Conservation (phyloP, 1,140 invertebrate genomes). For the Homarus americanus region DNA sequence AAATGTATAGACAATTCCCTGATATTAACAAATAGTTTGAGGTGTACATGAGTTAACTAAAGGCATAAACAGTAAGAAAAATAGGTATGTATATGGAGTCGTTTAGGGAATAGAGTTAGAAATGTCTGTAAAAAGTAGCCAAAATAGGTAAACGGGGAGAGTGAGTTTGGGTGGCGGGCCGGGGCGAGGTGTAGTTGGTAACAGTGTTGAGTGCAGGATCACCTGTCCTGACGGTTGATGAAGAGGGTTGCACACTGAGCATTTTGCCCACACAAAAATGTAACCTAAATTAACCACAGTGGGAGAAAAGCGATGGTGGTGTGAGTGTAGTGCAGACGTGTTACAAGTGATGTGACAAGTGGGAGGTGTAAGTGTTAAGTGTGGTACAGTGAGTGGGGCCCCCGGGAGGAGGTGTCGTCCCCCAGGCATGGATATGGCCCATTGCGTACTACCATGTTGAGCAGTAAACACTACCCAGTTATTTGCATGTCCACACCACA, state of each 20-base stretch:
- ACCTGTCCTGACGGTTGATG: constrained; percentile 48
- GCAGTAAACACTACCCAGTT: constrained; percentile 36
- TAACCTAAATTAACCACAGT: constrained; percentile 5
- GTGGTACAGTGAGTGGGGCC: neutral
- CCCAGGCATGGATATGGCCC: constrained; percentile 37
- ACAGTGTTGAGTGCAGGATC: constrained; percentile 32
- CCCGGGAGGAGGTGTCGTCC: too few relatives aligned
- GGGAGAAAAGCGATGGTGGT: neutral
- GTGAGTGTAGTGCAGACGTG: neutral
- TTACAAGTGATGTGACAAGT: constrained; percentile 11
- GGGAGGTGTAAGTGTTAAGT: neutral
- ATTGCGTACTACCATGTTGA: constrained; percentile 57
- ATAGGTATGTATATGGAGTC: too few relatives aligned
- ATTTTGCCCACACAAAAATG: neutral
- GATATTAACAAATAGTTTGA: too few relatives aligned
- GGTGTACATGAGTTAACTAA: too few relatives aligned
- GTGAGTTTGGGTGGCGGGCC: neutral
- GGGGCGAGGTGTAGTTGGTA: constrained; percentile 21
- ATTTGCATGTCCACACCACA: constrained; percentile 37
- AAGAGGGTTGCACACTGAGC: constrained; percentile 16
- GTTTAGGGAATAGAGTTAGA: too few relatives aligned
- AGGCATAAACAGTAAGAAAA: too few relatives aligned
- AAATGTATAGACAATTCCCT: too few relatives aligned
- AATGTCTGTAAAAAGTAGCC: neutral
- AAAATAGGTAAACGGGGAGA: neutral